Evolutionary conservation across 2,797 vertebrate species (phyloP).

Genomic region (Echiichthys vipera): DNA sequence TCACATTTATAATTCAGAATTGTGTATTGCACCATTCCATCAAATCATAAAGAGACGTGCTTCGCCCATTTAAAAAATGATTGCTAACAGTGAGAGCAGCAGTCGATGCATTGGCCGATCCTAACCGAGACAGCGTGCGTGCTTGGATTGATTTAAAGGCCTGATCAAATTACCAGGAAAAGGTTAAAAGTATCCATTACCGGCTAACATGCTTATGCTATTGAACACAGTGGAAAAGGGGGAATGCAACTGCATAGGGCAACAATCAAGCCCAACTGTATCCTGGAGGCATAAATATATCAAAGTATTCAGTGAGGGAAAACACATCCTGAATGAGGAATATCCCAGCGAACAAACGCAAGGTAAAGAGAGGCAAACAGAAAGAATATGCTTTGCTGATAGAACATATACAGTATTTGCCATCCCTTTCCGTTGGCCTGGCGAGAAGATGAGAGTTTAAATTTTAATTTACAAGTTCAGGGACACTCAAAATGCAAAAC

Average conservation of each 20-base stretch:
- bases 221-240: conserved; percentile 64
- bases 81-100: conserved; percentile 53
- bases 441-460: conserved; percentile 3
- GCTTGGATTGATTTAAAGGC: conserved; percentile 81
- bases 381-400: conserved; percentile 18
- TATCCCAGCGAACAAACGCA: conserved; percentile 28
- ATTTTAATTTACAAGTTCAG: conserved; percentile 22
- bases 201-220: conserved; percentile 76
- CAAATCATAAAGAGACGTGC: conserved; percentile 62
- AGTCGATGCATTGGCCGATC: conserved; percentile 63
- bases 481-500: conserved; percentile 8
- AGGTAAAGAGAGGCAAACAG: conserved; percentile 38
- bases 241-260: conserved; percentile 61
- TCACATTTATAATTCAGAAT: conserved; percentile 71
- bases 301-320: conserved; percentile 53
- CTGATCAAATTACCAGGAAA: conserved; percentile 83
- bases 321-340: conserved; percentile 52
- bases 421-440: background rate
- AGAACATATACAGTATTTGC: conserved; percentile 13
- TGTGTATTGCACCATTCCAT: conserved; percentile 63
- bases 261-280: conserved; percentile 66
- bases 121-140: conserved; percentile 67
- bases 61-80: conserved; percentile 57
- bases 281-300: conserved; percentile 68
- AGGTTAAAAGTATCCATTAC: conserved; percentile 85